Conservation (phyloP, 2,113 vertebrate species). For the Riparia riparia region DNA sequence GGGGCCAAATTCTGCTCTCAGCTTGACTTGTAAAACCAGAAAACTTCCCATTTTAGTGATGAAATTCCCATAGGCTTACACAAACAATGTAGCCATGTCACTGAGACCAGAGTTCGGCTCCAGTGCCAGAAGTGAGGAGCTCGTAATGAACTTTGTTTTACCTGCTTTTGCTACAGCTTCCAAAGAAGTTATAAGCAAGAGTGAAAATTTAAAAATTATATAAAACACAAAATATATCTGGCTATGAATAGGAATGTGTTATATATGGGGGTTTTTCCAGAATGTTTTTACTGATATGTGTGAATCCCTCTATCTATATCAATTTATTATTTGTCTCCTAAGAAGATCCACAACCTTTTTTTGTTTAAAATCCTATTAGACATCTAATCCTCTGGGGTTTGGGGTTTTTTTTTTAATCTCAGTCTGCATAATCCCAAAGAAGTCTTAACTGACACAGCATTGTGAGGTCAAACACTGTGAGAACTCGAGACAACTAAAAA, state of each 20-base stretch:
- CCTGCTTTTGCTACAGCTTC: not conserved
- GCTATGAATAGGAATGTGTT: not conserved
- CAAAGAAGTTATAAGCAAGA: not conserved
- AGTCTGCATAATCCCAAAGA: not conserved
- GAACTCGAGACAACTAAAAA: not conserved
- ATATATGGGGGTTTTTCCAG: not conserved
- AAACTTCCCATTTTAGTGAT: not conserved
- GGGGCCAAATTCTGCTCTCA: not conserved
- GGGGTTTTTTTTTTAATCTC: not conserved
- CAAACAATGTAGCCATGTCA: fast-evolving
- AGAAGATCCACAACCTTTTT: not conserved
- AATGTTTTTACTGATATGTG: not conserved
- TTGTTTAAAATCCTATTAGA: not conserved
- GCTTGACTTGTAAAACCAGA: not conserved
- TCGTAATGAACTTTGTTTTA: not conserved
- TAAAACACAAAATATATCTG: not conserved
- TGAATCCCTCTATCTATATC: not conserved
- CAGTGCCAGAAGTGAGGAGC: not conserved
- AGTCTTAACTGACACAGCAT: not conserved
- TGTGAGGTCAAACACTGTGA: not conserved
- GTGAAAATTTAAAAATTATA: not conserved
- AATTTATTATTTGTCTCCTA: not conserved
- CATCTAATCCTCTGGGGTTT: not conserved
- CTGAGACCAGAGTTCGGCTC: not conserved
- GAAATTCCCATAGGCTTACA: not conserved